Evolutionary conservation across 2,888 invertebrate genomes (phyloP).

Genomic region (Orthonychiurus folsomi): DNA sequence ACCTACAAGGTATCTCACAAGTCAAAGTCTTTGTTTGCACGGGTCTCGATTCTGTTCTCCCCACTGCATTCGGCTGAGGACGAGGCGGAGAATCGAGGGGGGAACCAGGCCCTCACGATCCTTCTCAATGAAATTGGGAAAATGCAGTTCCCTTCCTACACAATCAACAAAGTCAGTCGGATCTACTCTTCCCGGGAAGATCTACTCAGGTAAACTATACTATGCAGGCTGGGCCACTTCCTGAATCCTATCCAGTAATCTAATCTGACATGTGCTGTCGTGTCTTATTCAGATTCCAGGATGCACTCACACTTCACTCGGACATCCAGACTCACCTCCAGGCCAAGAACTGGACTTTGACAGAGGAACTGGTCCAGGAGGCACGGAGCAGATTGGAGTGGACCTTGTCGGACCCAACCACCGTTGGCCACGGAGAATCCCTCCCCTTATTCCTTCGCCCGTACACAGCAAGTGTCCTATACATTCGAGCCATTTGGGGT

Average conservation of each 20-base stretch:
- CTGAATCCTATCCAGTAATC: too few species aligned
- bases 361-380: slow-evolving; percentile 19
- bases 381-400: slow-evolving; percentile 16
- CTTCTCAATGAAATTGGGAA: slow-evolving; percentile 46
- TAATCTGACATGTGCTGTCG: too few species aligned
- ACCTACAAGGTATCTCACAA: slow-evolving; percentile 44
- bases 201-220: slow-evolving; percentile 45
- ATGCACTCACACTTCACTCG: slow-evolving; percentile 26
- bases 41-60: slow-evolving; percentile 46
- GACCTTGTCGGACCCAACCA: slow-evolving; percentile 12
- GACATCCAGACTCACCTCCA: slow-evolving; percentile 22
- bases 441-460: slow-evolving; percentile 52
- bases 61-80: slow-evolving; percentile 42
- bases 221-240: too few species aligned
- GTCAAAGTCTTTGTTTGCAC: slow-evolving; percentile 45
- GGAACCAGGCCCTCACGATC: slow-evolving; percentile 43
- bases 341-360: slow-evolving; percentile 27
- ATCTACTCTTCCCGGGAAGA: slow-evolving; percentile 45
- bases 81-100: slow-evolving; percentile 38
- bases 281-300: slow-evolving; percentile 28
- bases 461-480: slow-evolving; percentile 52
- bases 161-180: slow-evolving; percentile 42
- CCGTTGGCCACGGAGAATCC: slow-evolving; percentile 36
- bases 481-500: slow-evolving; percentile 44
- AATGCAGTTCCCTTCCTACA: slow-evolving; percentile 45